phyloP scores from a whole-genome alignment of 2,797 vertebrate genomes.

The Channa striata region DNA sequence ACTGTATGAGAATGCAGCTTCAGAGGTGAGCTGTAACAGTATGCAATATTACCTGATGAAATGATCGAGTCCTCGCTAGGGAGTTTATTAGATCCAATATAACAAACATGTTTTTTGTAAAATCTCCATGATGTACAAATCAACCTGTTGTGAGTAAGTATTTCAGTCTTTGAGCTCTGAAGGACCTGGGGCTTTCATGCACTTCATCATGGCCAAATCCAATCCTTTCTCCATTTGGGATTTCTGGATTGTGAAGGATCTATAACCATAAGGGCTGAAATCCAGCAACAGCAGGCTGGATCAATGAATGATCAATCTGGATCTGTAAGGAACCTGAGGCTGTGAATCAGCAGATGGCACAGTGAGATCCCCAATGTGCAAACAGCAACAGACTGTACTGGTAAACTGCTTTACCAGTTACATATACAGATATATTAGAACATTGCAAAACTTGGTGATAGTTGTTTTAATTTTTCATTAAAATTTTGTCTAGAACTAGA shows the following conservation, averaged over 20 bases:
- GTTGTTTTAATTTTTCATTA: conserved; percentile 11
- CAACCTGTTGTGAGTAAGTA: not conserved
- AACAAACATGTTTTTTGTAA: conserved; percentile 2
- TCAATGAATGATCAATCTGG: conserved; percentile 50
- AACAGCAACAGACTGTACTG: conserved; percentile 10
- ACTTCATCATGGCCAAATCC: conserved; percentile 32
- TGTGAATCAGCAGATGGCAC: conserved; percentile 22
- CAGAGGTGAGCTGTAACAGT: conserved; percentile 23
- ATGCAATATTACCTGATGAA: conserved; percentile 20
- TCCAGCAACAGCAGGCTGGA: conserved; percentile 48
- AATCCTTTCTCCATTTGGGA: conserved; percentile 47
- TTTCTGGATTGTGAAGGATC: conserved; percentile 49
- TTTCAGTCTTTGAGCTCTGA: conserved; percentile 32
- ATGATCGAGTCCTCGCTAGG: not conserved
- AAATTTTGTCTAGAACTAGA: not conserved
- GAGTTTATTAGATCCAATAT: conserved; percentile 3
- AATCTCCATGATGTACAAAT: conserved; percentile 30
- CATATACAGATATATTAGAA: conserved; percentile 12
- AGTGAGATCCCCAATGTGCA: conserved; percentile 15
- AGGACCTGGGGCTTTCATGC: conserved; percentile 33
- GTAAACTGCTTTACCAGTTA: not conserved
- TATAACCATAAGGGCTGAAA: conserved; percentile 32
- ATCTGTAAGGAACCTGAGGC: conserved; percentile 41
- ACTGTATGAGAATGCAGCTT: conserved; percentile 5
- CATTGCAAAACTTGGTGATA: conserved; percentile 7